Percentiles rank a stretch among this genome's conserved stretches.
Conservation (phyloP, 2,888 invertebrate genomes). For the Sinopyrophorus schimmeli region DNA sequence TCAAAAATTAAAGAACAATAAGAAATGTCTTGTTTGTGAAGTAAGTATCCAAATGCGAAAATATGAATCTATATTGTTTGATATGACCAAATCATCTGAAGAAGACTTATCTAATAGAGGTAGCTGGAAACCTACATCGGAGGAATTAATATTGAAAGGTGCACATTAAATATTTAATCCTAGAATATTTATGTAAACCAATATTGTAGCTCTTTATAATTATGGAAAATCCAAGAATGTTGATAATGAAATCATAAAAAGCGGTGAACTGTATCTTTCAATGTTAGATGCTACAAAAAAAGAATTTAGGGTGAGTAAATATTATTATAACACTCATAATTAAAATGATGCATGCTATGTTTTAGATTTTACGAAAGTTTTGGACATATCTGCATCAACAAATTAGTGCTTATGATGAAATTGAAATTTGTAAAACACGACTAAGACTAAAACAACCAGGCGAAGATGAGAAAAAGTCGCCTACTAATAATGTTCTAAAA, state of each 20-base stretch:
- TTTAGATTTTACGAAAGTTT: conserved; percentile 47
- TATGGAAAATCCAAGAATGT: conserved; percentile 53
- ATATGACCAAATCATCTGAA: conserved; percentile 54
- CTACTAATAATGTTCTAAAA: conserved; percentile 42
- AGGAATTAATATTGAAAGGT: conserved; percentile 63
- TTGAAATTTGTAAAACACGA: conserved; percentile 71
- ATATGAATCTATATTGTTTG: conserved; percentile 63
- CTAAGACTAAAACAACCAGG: conserved; percentile 57
- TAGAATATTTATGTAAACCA: neutral
- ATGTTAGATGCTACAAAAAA: conserved; percentile 65
- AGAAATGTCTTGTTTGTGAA: conserved; percentile 55
- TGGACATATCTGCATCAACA: conserved; percentile 53
- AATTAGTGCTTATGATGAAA: conserved; percentile 68
- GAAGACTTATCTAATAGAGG: conserved; percentile 60
- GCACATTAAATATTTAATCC: conserved; percentile 20
- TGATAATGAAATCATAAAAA: conserved; percentile 50
- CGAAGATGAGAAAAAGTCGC: conserved; percentile 28
- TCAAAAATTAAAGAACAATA: conserved; percentile 38
- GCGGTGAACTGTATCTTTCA: conserved; percentile 60
- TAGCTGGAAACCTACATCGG: conserved; percentile 64
- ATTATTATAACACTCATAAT: neutral
- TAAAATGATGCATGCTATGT: conserved; percentile 19
- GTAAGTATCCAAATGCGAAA: conserved; percentile 54
- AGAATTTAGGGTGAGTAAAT: conserved; percentile 61
- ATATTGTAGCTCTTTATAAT: conserved; percentile 50